Percentiles rank a stretch among this genome's conserved stretches.
These are phyloP conservation scores for Pangasius djambal DNA, from an alignment of 2,797 vertebrate species.

Conservation along the genomic window DNA sequence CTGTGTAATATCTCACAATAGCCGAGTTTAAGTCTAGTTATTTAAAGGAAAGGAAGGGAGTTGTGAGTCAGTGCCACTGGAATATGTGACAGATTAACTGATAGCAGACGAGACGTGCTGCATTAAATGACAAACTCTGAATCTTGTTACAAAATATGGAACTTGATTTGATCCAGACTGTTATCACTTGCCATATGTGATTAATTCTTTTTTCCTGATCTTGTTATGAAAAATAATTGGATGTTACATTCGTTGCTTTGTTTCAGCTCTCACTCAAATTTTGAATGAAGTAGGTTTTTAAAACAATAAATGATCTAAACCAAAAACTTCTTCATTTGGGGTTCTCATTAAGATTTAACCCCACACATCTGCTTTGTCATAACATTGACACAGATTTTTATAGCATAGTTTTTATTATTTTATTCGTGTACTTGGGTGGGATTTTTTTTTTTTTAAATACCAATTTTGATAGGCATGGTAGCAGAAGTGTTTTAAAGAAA, in stretches of 20 bases:
- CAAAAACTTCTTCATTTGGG: not conserved
- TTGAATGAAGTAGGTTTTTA: conserved; percentile 16
- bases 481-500: conserved; percentile 39
- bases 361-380: not conserved
- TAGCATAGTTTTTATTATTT: conserved; percentile 36
- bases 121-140: conserved; percentile 17
- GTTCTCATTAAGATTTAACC: not conserved
- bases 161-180: conserved; percentile 24
- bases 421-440: conserved; percentile 9
- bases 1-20: conserved; percentile 36
- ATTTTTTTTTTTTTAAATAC: conserved; percentile 18
- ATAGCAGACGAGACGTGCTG: not conserved
- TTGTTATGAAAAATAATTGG: not conserved
- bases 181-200: conserved; percentile 19
- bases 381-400: conserved; percentile 17
- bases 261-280: not conserved
- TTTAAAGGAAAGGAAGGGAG: not conserved
- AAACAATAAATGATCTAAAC: conserved; percentile 30
- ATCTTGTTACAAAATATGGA: conserved; percentile 15
- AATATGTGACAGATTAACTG: not conserved
- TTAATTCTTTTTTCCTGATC: conserved; percentile 17
- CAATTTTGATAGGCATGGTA: conserved; percentile 42
- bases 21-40: not conserved
- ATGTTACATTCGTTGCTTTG: not conserved
- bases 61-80: not conserved